These are phyloP conservation scores for Ormyrus labotus DNA, from an alignment of 2,888 invertebrate genomes.

Conservation along the genomic window DNA sequence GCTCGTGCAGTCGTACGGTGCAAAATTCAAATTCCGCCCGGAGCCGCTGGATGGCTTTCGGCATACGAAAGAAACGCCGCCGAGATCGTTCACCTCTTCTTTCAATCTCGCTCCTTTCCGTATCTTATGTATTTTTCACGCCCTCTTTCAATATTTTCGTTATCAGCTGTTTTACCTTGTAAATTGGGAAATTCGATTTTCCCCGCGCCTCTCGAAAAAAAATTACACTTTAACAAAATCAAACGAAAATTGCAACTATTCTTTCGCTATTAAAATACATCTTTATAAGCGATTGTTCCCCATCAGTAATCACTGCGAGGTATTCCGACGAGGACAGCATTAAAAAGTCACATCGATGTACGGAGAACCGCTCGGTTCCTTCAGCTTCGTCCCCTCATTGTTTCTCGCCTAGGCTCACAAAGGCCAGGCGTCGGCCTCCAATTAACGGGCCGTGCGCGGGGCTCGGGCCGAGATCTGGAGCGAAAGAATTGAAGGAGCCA, in stretches of 20 bases:
- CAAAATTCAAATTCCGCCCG: constrained; percentile 47
- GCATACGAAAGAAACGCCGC: background rate
- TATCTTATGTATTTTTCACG: background rate
- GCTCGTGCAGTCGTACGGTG: constrained; percentile 8
- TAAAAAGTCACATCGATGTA: constrained; percentile 44
- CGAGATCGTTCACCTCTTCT: background rate
- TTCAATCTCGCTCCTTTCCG: background rate
- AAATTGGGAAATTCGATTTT: too few relatives aligned
- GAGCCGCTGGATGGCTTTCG: background rate
- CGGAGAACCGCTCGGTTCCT: background rate
- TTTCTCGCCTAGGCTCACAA: constrained; percentile 15
- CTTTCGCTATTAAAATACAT: too few relatives aligned
- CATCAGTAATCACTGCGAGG: too few relatives aligned
- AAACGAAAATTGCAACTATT: too few relatives aligned
- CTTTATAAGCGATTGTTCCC: too few relatives aligned
- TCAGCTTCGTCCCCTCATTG: constrained; percentile 26
- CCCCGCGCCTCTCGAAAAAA: too few relatives aligned
- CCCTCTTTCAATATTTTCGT: background rate
- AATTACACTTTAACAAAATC: too few relatives aligned
- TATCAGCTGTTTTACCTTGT: too few relatives aligned
- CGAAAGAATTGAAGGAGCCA: constrained; percentile 73
- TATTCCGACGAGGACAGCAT: background rate
- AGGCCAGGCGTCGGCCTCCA: constrained; percentile 67
- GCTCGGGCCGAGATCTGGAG: constrained; percentile 67
- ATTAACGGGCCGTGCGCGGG: constrained; percentile 67